These are phyloP conservation scores for Probosciger aterrimus DNA, from an alignment of 2,113 vertebrate species.

Conservation along the genomic window DNA sequence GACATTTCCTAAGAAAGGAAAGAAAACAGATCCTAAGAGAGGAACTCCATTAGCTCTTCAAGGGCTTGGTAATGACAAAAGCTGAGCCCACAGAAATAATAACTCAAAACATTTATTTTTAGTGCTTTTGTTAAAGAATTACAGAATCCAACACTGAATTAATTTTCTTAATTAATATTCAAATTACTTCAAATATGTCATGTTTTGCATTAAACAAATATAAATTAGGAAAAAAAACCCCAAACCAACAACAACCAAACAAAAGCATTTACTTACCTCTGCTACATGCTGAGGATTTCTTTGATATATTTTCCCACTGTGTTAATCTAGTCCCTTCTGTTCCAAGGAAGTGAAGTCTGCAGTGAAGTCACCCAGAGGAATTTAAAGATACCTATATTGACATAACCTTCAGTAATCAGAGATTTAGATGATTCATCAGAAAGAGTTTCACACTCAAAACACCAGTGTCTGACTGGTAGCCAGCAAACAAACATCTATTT, in stretches of 20 bases:
- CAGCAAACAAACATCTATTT: neutral
- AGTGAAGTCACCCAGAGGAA: neutral
- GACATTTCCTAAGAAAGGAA: neutral
- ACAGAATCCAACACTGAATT: neutral
- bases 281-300: neutral
- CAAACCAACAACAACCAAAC: neutral
- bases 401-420: neutral
- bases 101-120: neutral
- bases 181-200: neutral
- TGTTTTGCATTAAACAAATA: neutral
- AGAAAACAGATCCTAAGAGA: neutral
- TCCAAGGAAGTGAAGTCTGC: neutral
- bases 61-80: neutral
- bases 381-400: neutral
- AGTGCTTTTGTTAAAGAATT: neutral
- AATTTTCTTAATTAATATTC: neutral
- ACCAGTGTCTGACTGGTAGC: neutral
- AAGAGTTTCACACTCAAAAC: neutral
- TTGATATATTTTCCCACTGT: neutral
- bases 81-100: neutral
- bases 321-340: neutral
- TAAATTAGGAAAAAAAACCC: fast-evolving
- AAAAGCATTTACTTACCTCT: neutral
- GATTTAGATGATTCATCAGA: neutral
- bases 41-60: neutral